Base-by-base conservation (phyloP, 37 sponge, comb jelly and placozoan species). In the Crambe crambe region DNA sequence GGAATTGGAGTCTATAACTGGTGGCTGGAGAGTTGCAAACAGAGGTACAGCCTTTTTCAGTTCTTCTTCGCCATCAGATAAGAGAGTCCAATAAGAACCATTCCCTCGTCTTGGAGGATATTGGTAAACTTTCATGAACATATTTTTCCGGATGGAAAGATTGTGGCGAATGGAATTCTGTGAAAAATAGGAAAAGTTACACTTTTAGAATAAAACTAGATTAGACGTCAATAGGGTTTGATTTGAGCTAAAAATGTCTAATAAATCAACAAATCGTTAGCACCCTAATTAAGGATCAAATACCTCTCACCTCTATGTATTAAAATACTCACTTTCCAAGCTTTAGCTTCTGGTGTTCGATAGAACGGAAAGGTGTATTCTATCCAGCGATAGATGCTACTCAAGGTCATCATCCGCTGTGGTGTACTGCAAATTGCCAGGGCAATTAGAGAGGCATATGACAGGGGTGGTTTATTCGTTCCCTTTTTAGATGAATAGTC, bases 151-250 rank as follows among this genome's bases (percentile, higher is more conserved):
- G 12, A 93, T 85, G 61, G 94, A 93, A 36, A 93, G 78, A 38
- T 93, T 93, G 72, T 93, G 94, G 1, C 94, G 83, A n/a, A 93
- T 89, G 31, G 94, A 93, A 42, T 93, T 93, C 94, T 93, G 51
- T 44, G 40, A 58, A 58, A 18, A 18, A 66, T 30, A 66, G 15
- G 37, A 9, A 66, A 66, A 3, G 5, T 66, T 36, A 26, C 67
- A 30, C 5, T 23, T 23, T 58, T 58, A 58, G 26, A 58, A 58
- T 26, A 23, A 58, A 58, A 58, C 59, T 18, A 58, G 15, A 9
- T 51, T 51, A 23, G 3, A 58, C 3, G 20, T 3, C 3, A 58
- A 26, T 58, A 3, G 21, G 3, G 59, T 58, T 23, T 26, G 15
- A 51, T 18, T 58, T 3, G 3, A 51, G 59, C 51, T 15, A 47